These are phyloP conservation scores for Micromesistius poutassou DNA, from an alignment of 2,797 vertebrate species.

Conservation along the genomic window DNA sequence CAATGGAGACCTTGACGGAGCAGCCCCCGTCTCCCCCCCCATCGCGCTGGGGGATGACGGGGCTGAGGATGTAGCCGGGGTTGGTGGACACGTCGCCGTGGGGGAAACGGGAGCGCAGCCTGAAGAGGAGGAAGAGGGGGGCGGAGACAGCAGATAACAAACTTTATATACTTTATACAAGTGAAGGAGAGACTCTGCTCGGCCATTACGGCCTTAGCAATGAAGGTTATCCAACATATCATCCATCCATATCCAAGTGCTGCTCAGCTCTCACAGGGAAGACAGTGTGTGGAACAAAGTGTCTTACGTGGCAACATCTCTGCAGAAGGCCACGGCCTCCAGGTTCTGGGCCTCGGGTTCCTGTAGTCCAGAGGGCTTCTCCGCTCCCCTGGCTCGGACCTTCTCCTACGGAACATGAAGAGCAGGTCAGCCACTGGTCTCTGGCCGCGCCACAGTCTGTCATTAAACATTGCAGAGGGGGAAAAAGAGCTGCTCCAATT, in stretches of 20 bases:
- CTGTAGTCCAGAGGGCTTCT: conserved; percentile 74
- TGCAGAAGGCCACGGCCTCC: conserved; percentile 89
- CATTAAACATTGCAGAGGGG: neutral
- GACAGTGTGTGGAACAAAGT: neutral
- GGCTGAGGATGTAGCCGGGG: conserved; percentile 89
- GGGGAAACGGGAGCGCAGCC: conserved; percentile 83
- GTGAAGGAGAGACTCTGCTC: neutral
- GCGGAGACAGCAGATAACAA: neutral
- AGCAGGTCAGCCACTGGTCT: neutral
- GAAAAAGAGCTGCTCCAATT: too few species aligned
- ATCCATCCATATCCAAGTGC: neutral
- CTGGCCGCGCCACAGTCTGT: too few species aligned
- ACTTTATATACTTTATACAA: neutral
- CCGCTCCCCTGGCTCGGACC: conserved; percentile 72
- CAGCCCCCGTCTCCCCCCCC: conserved; percentile 77
- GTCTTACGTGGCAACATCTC: conserved; percentile 85
- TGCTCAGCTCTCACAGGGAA: neutral
- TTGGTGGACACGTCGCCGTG: conserved; percentile 77
- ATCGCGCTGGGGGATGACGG: conserved; percentile 84
- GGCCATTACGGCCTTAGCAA: neutral
- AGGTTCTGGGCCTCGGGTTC: conserved; percentile 83
- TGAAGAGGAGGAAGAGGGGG: conserved; percentile 42
- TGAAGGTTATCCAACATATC: neutral
- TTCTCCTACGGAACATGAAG: conserved; percentile 71
- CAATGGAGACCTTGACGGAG: conserved; percentile 95